These are phyloP conservation scores for Paratilapia polleni DNA, from an alignment of 2,113 vertebrate species.

Conservation along the genomic window DNA sequence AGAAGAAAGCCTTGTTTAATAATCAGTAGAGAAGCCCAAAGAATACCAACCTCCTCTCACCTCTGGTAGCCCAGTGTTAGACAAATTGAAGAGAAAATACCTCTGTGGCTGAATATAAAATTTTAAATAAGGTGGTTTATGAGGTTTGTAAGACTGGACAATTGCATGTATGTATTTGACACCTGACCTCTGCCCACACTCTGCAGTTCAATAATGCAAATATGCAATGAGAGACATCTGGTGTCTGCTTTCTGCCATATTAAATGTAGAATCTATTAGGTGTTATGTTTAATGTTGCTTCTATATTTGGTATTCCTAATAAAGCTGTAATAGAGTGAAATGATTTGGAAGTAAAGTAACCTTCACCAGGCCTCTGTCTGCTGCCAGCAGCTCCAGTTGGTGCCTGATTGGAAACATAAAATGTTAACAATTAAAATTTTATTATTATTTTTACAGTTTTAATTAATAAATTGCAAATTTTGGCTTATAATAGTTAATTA, in stretches of 20 bases:
- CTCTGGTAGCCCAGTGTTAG: not conserved
- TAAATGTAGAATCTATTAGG: not conserved
- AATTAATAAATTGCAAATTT: too few species aligned
- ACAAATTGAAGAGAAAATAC: not conserved
- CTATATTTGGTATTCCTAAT: not conserved
- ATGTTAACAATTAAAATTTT: not conserved
- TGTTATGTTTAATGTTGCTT: not conserved
- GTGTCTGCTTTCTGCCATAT: not conserved
- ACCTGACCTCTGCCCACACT: not conserved
- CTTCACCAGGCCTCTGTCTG: not conserved
- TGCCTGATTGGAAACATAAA: not conserved
- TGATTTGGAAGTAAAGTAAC: not conserved
- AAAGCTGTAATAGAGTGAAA: slow-evolving; percentile 11
- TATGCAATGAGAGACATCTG: not conserved
- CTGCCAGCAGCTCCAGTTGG: not conserved
- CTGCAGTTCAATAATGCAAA: not conserved
- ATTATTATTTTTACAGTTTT: too few species aligned
- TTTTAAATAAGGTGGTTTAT: not conserved
- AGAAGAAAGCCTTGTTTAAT: not conserved
- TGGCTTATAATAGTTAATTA: too few species aligned
- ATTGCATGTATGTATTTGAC: not conserved
- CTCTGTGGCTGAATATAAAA: not conserved
- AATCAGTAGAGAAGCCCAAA: slow-evolving; percentile 2
- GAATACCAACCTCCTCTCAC: not conserved
- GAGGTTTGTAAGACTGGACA: not conserved